Conservation (phyloP, 30 jellyfish, hydroid and myxozoan genomes). For the Hydra vulgaris region DNA sequence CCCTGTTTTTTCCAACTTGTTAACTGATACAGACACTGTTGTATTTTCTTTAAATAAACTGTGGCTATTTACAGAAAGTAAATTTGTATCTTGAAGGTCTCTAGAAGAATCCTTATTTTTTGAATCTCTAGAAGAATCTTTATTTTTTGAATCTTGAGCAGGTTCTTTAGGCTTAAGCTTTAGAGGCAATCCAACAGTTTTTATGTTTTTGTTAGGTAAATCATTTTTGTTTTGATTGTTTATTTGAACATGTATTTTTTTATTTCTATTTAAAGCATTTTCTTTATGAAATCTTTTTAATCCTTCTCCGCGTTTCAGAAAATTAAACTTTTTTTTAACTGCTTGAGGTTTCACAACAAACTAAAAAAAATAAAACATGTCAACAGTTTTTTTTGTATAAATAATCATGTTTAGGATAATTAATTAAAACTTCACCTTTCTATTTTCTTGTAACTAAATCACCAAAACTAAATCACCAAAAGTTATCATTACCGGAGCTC, state of each 20-base stretch:
- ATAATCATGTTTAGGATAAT: neutral
- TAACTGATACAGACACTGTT: too few relatives aligned
- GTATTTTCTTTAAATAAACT: too few relatives aligned
- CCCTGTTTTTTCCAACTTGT: too few relatives aligned
- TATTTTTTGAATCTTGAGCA: too few relatives aligned
- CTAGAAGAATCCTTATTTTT: neutral
- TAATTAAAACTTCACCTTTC: neutral
- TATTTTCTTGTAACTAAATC: neutral
- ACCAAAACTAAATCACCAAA: neutral
- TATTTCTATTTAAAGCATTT: neutral
- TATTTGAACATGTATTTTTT: neutral
- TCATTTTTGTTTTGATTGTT: neutral
- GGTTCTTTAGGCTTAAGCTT: too few relatives aligned
- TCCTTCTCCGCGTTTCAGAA: conserved; percentile 24
- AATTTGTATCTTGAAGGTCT: neutral
- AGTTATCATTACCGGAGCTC: neutral
- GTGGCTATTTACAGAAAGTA: neutral
- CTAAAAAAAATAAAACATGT: neutral
- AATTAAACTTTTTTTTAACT: neutral
- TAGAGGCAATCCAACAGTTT: neutral
- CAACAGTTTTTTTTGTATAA: neutral
- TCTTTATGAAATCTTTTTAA: conserved; percentile 18
- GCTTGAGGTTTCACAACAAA: conserved; percentile 6
- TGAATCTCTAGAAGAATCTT: neutral
- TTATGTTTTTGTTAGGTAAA: neutral